These are phyloP conservation scores for Theodoxus fluviatilis DNA, from an alignment of 2,888 invertebrate species.

Conservation along the genomic window DNA sequence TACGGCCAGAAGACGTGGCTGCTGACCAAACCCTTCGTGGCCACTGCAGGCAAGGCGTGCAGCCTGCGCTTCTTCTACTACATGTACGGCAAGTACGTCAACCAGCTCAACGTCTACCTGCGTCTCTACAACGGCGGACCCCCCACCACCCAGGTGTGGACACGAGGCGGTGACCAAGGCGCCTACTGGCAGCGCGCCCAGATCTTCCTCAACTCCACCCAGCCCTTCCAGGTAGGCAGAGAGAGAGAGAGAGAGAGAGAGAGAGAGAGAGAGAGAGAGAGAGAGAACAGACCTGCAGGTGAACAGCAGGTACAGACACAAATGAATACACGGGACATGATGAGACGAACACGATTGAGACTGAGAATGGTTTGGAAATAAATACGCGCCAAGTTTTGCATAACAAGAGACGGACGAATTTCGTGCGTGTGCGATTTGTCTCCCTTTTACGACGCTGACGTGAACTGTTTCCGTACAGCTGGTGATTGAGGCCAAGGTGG, in stretches of 20 bases:
- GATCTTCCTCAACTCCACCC: slow-evolving; percentile 38
- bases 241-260: too few relatives aligned
- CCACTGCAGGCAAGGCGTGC: slow-evolving; percentile 33
- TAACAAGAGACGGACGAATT: too few relatives aligned
- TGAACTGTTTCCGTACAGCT: too few relatives aligned
- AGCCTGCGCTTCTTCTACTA: slow-evolving; percentile 54
- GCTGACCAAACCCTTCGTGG: slow-evolving; percentile 29
- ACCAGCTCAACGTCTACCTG: slow-evolving; percentile 49
- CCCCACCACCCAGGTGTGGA: slow-evolving; percentile 37
- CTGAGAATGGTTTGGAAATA: too few relatives aligned
- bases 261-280: too few relatives aligned
- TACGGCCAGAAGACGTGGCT: slow-evolving; percentile 60
- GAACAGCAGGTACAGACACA: too few relatives aligned
- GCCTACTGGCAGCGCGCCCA: slow-evolving; percentile 49
- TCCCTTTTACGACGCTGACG: too few relatives aligned
- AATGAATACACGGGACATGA: too few relatives aligned
- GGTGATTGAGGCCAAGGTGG: slow-evolving; percentile 53
- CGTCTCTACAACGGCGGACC: slow-evolving; percentile 47
- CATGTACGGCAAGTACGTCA: slow-evolving; percentile 56
- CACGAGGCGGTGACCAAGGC: slow-evolving; percentile 39
- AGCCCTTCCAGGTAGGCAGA: slow-evolving; percentile 52
- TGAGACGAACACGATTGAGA: too few relatives aligned
- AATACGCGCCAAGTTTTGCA: too few relatives aligned
- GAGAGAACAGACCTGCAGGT: too few relatives aligned
- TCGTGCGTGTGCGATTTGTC: too few relatives aligned